phyloP scores from a whole-genome alignment of 2,113 vertebrate species.

The Craseonycteris thonglongyai region DNA sequence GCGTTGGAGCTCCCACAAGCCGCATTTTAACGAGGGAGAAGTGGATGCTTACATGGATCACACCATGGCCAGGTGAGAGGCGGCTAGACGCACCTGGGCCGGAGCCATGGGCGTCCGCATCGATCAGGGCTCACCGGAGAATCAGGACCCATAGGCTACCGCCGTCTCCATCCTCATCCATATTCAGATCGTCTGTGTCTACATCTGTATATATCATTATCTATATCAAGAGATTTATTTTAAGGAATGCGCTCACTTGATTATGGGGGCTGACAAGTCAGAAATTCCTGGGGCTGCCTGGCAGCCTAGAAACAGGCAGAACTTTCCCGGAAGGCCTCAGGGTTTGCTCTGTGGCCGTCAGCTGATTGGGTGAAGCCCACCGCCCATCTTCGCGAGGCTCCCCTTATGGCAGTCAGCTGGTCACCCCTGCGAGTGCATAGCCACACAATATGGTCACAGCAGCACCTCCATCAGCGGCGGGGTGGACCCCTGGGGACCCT shows the following conservation, averaged over 20 bases:
- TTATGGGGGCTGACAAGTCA: background rate
- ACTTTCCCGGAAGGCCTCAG: background rate
- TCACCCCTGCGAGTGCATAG: background rate
- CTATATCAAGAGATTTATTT: background rate
- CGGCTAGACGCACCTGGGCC: background rate
- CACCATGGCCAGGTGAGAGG: background rate
- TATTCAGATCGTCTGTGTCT: accelerated
- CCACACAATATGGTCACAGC: no score
- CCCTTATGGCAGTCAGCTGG: background rate
- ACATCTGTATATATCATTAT: background rate
- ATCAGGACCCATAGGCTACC: accelerated
- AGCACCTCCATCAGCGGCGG: background rate
- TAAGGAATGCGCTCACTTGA: background rate
- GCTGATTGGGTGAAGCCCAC: background rate
- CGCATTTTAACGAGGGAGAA: no score
- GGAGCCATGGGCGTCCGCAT: background rate
- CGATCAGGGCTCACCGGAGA: background rate
- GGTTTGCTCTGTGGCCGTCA: background rate
- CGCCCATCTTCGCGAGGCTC: background rate
- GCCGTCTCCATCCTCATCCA: background rate
- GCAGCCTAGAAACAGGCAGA: background rate
- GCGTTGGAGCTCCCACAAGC: background rate
- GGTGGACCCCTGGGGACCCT: background rate
- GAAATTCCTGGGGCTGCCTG: background rate
- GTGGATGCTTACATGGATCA: background rate